Evolutionary conservation across 2,888 invertebrate genomes (phyloP).

Genomic region (Sinopyrophorus schimmeli): DNA sequence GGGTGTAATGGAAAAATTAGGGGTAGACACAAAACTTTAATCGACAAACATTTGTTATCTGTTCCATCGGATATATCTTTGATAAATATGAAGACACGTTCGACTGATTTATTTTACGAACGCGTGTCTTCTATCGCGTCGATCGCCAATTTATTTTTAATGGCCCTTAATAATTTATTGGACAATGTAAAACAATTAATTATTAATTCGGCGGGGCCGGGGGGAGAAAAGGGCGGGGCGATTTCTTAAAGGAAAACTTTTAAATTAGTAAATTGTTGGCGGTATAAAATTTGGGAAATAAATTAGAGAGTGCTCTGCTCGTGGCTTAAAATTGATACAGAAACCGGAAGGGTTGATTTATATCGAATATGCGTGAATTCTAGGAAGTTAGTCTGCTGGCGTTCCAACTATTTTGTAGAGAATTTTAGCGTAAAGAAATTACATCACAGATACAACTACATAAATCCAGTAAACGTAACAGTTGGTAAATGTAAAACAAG

Average conservation of each 20-base stretch:
- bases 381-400: conserved; percentile 7
- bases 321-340: no score
- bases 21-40: conserved; percentile 24
- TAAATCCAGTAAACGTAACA: conserved; percentile 39
- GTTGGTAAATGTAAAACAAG: conserved; percentile 41
- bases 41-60: conserved; percentile 26
- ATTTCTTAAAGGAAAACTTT: no score
- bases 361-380: conserved; percentile 12
- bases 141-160: no score
- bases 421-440: conserved; percentile 23
- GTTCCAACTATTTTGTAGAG: conserved; percentile 16
- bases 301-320: no score
- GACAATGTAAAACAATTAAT: no score
- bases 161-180: no score
- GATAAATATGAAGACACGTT: conserved; percentile 20
- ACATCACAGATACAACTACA: conserved; percentile 23
- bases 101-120: conserved; percentile 21
- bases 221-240: no score
- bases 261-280: no score
- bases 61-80: conserved; percentile 26
- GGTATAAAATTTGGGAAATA: no score
- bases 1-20: conserved; percentile 25
- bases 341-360: conserved; percentile 14
- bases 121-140: conserved; percentile 20
- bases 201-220: no score